Percentiles rank a stretch among this genome's conserved stretches.
Conservation (phyloP, 2,113 vertebrate species). For the Hippopotamus amphibius region DNA sequence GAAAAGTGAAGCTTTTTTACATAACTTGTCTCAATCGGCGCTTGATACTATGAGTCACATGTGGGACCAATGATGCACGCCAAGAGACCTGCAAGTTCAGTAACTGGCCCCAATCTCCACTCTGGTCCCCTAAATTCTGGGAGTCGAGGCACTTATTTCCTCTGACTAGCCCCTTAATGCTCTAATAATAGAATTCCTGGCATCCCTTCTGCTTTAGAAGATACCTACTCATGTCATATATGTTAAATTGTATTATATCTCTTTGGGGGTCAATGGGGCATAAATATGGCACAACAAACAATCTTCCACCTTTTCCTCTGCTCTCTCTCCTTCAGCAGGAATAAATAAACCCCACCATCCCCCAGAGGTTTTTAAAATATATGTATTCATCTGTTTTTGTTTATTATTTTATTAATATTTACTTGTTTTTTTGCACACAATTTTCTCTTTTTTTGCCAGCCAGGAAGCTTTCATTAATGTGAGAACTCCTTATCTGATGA, state of each 20-base stretch:
- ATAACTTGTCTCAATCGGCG: not conserved
- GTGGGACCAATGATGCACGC: not conserved
- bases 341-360: not conserved
- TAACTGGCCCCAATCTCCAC: not conserved
- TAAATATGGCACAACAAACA: not conserved
- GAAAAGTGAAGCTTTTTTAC: not conserved
- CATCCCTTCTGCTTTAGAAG: conserved; percentile 5
- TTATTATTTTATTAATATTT: not conserved
- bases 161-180: not conserved
- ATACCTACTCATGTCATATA: not conserved
- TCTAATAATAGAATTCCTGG: not conserved
- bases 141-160: not conserved
- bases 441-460: not conserved
- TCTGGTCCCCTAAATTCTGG: not conserved
- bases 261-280: not conserved
- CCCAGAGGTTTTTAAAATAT: not conserved
- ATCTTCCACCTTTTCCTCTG: not conserved
- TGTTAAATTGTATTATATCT: not conserved
- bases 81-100: not conserved
- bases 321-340: not conserved
- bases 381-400: not conserved
- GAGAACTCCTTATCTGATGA: not conserved
- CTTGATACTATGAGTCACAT: not conserved
- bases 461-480: not conserved
- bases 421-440: not conserved